These are phyloP conservation scores for Brachionus asplanchnoidis DNA, from an alignment of 1,140 invertebrate genomes.

Conservation along the genomic window DNA sequence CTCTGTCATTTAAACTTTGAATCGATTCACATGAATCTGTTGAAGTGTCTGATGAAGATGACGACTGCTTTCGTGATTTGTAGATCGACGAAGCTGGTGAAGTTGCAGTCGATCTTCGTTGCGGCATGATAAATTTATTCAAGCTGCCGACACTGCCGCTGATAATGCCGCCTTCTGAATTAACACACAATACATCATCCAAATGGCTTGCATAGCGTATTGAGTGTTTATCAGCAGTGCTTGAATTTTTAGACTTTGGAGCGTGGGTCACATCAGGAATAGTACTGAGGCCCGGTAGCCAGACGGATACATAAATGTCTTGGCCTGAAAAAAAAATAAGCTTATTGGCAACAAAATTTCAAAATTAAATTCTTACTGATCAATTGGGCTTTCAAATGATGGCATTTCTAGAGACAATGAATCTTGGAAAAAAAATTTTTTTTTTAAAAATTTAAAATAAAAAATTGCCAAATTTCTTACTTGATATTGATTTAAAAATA, in stretches of 20 bases:
- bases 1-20: slow-evolving; percentile 17
- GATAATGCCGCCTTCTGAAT: slow-evolving; percentile 74
- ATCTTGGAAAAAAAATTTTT: slow-evolving; percentile 24
- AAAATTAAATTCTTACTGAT: not conserved
- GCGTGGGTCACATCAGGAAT: slow-evolving; percentile 85
- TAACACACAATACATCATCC: slow-evolving; percentile 46
- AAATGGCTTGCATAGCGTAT: not conserved
- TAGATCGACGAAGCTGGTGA: slow-evolving; percentile 17
- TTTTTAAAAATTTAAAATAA: not conserved
- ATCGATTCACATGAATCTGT: slow-evolving; percentile 31
- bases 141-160: slow-evolving; percentile 57
- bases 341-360: not conserved
- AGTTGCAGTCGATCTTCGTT: not conserved
- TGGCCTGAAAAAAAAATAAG: slow-evolving; percentile 47
- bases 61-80: slow-evolving; percentile 29
- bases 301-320: slow-evolving; percentile 77
- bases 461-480: not conserved
- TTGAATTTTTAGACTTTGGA: slow-evolving; percentile 45
- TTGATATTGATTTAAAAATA: slow-evolving; percentile 40
- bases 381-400: not conserved
- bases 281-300: slow-evolving; percentile 95
- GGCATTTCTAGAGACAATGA: slow-evolving; percentile 29
- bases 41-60: slow-evolving; percentile 21
- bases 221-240: slow-evolving; percentile 30
- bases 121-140: slow-evolving; percentile 35